Percentiles rank a stretch among this genome's conserved stretches.
Evolutionary conservation across 2,797 vertebrate genomes (phyloP).

Genomic region (Pyrocephalus nanus): DNA sequence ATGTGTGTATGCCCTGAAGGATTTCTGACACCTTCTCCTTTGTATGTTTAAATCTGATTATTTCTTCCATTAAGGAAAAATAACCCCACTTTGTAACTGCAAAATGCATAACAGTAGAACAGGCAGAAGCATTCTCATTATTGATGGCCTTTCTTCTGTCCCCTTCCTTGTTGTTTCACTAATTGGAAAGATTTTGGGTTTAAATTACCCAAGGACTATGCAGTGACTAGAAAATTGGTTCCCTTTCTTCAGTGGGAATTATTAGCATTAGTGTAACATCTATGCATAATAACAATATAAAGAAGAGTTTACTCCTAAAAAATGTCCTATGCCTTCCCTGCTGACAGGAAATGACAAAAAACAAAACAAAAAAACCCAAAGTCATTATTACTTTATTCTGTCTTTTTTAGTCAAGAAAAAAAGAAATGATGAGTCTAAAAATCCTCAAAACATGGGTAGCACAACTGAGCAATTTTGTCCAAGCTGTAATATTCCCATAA

Average conservation of each 20-base stretch:
- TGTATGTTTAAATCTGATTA: background rate
- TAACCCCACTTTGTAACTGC: background rate
- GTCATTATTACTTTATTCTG: background rate
- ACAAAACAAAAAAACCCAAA: too few species aligned
- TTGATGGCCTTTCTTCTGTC: background rate
- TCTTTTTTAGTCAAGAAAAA: background rate
- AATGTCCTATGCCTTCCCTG: background rate
- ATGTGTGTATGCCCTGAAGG: background rate
- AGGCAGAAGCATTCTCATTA: background rate
- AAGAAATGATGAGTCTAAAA: background rate
- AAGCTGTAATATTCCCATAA: background rate
- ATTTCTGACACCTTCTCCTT: slow-evolving; percentile 13
- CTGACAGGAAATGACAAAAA: background rate
- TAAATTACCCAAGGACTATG: background rate
- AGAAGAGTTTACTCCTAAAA: background rate
- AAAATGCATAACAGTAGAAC: background rate
- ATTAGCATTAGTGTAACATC: background rate
- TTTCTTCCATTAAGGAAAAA: background rate
- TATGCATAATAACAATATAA: background rate
- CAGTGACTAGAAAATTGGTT: background rate
- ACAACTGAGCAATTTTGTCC: background rate
- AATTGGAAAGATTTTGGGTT: background rate
- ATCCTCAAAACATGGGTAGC: background rate
- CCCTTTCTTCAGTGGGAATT: background rate
- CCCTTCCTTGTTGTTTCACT: background rate